phyloP scores from a whole-genome alignment of 2,888 invertebrate genomes.

The Callimorpha dominula region DNA sequence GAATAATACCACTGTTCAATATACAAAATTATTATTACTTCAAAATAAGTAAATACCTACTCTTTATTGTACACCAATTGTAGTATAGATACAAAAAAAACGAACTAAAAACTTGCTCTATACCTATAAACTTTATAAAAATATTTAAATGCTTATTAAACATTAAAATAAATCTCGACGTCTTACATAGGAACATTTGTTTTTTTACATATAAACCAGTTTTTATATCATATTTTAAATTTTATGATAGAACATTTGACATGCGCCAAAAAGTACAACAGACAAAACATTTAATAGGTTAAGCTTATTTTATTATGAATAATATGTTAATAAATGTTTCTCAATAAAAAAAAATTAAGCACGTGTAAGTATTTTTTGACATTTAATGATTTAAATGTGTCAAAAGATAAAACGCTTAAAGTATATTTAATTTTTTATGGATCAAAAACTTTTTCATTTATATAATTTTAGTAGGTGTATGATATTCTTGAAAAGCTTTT shows the following conservation, averaged over 20 bases:
- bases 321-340: not conserved
- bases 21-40: not conserved
- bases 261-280: too few species aligned
- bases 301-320: too few species aligned
- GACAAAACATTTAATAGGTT: too few species aligned
- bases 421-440: not conserved
- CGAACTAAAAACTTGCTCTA: not conserved
- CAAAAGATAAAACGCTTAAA: not conserved
- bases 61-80: not conserved
- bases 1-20: not conserved
- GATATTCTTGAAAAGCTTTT: not conserved
- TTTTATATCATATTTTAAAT: not conserved
- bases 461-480: not conserved
- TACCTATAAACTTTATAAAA: not conserved
- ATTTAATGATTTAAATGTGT: not conserved
- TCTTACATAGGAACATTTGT: not conserved
- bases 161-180: not conserved
- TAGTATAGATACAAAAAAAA: not conserved
- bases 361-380: not conserved
- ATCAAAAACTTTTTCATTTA: not conserved
- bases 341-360: too few species aligned
- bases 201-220: not conserved
- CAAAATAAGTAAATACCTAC: not conserved
- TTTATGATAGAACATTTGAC: too few species aligned
- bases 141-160: not conserved